Base-by-base conservation (phyloP, 2,888 invertebrate genomes). In the Stegophylla sp. region DNA sequence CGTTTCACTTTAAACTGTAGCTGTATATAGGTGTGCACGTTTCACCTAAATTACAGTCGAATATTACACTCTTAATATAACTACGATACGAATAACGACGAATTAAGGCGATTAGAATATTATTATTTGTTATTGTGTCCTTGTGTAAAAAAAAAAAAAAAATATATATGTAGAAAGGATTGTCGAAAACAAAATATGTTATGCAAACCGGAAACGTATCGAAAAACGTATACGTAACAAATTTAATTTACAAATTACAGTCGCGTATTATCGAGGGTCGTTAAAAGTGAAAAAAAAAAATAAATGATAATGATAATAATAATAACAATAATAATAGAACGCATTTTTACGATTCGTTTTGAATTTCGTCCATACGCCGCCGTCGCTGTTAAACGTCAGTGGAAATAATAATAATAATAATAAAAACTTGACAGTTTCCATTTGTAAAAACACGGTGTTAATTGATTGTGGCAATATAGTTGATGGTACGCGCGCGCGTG, bases 161-260 rank as follows among this genome's bases (percentile, higher is more conserved):
- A n/a, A n/a, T n/a, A n/a, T n/a, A n/a, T n/a, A n/a, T n/a, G 9
- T 48, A 41, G 75, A 76, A 76, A 66, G n/a, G 64, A 66, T 53
- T 43, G 66, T 64, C 4, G 53, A 26, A 76, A 53, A 66, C 53
- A 66, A 76, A n/a, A n/a, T n/a, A 76, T 17, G 64, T 76, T 66
- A 76, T 43, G 41, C 13, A 53, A 75, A 23, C 75, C 64, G 64
- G 64, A 75, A 64, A 51, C 17, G 53, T 53, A 53, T 66, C 53
- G 51, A 66, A 53, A 66, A 66, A 61, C 48, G 41, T 51, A 51
- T 51, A 75, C 75, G 64, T 66, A 76, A 66, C 41, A 66, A 76
- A 76, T 74, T 63, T 51, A 48, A 51, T 74, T 63, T 63, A 61
- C 48, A 51, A 74, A 63, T 74, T 61, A 74, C 20, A 28, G 15